These are phyloP conservation scores for Phyllotreta cruciferae DNA, from an alignment of 2,888 invertebrate species.

Conservation along the genomic window DNA sequence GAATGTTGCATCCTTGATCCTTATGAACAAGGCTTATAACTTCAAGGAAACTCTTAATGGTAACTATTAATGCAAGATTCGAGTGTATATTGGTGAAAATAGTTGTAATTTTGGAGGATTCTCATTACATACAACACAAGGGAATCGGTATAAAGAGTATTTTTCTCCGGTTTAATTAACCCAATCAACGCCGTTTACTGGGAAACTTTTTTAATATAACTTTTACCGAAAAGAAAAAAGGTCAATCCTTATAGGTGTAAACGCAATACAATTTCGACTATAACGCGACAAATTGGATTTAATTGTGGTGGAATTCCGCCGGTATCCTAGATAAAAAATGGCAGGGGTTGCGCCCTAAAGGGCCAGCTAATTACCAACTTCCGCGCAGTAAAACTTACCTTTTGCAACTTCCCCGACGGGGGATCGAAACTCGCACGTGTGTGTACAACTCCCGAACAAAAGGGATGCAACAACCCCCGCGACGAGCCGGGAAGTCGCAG, in stretches of 20 bases:
- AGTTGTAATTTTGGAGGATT: too few species aligned
- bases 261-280: too few species aligned
- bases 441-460: slow-evolving; percentile 31
- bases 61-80: too few species aligned
- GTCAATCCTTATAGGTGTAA: neutral
- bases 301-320: slow-evolving; percentile 16
- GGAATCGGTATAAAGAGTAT: slow-evolving; percentile 33
- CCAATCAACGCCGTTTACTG: slow-evolving; percentile 39
- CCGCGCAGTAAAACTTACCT: slow-evolving; percentile 37
- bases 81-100: too few species aligned
- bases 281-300: slow-evolving; percentile 20
- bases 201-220: slow-evolving; percentile 36
- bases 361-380: slow-evolving; percentile 30
- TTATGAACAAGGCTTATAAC: too few species aligned
- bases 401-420: slow-evolving; percentile 32
- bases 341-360: slow-evolving; percentile 1
- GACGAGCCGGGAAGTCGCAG: slow-evolving; percentile 35
- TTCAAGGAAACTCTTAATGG: too few species aligned
- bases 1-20: too few species aligned
- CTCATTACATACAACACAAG: too few species aligned
- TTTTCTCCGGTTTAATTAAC: slow-evolving; percentile 39
- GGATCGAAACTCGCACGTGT: slow-evolving; percentile 35
- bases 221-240: slow-evolving; percentile 8
- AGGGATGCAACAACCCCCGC: slow-evolving; percentile 34
- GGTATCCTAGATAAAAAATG: slow-evolving; percentile 25